phyloP scores from a whole-genome alignment of 1,140 invertebrate species.

The Zaprionus ghesquierei region DNA sequence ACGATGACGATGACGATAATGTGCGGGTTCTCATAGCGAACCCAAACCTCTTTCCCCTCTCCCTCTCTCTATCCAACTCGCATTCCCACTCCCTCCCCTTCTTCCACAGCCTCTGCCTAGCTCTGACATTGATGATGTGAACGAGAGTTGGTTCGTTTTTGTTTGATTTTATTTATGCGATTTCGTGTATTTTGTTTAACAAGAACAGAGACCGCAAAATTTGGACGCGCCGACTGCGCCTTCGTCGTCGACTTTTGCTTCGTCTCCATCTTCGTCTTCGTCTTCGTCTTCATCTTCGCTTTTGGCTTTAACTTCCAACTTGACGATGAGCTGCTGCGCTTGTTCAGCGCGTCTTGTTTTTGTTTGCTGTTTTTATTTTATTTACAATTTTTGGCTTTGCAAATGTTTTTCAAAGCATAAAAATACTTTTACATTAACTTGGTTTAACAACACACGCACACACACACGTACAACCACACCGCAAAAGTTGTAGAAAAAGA shows the following conservation, averaged over 20 bases:
- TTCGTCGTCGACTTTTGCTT: constrained; percentile 5
- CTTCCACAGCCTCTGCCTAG: neutral
- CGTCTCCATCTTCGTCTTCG: constrained; percentile 26
- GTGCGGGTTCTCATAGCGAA: constrained; percentile 41
- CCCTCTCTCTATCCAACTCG: neutral
- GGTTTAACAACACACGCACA: constrained; percentile 65
- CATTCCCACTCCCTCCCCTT: neutral
- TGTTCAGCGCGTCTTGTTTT: constrained; percentile 8
- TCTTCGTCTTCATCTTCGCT: neutral
- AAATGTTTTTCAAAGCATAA: constrained; percentile 81
- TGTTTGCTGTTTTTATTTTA: constrained; percentile 70
- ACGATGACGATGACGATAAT: constrained; percentile 71
- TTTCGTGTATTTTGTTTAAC: constrained; percentile 58
- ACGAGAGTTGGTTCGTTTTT: constrained; percentile 53
- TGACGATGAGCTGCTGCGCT: constrained; percentile 1
- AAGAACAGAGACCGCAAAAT: constrained; percentile 51
- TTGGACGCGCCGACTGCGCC: constrained; percentile 40
- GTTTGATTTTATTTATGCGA: constrained; percentile 75
- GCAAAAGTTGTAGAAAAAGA: constrained; percentile 68
- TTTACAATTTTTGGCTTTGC: constrained; percentile 74
- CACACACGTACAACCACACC: constrained; percentile 11
- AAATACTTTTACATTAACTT: constrained; percentile 82
- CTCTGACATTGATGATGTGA: constrained; percentile 59
- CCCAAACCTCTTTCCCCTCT: neutral
- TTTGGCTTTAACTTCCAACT: constrained; percentile 12